Base-by-base conservation (phyloP, 2,113 vertebrate genomes). In the Tichodroma muraria region DNA sequence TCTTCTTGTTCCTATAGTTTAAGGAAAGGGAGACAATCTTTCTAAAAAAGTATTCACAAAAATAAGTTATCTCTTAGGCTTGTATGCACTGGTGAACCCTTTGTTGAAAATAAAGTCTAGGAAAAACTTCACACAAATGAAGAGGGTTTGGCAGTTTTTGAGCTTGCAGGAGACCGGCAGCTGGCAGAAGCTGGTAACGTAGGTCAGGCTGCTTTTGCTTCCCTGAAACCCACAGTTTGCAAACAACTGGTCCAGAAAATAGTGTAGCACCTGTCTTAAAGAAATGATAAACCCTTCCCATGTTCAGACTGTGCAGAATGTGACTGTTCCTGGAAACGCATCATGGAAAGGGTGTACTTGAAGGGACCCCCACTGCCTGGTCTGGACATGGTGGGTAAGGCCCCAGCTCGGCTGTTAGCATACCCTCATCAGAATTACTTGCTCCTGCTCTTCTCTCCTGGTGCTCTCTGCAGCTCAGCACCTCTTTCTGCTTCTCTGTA, bases 341-440 rank as follows among this genome's bases (percentile, higher is more conserved):
- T 5, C 9, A 3, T 8, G 7, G 16, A 20, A 33, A 27, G 19
- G 18, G 10, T 21, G 19, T 4, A 0, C 4, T 1, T 3, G 42
- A 25, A 66, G 38, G 15, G 30, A 54, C 31, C 17, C 5, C 1
- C 52, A 1, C 21, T 40, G 47, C 38, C 45, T 44, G 25, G 3
- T 21, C 75, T 22, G 24, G 16, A 16, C 8, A 2, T 0, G 24
- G 53, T 6, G 1, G 12, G 0, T 13, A 54, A 44, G 30, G 50
- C 20, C 37, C 22, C 50, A 65, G 64, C 54, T 45, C 44, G 69
- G 11, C 40, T 47, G 7, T 11, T 15, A 13, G 49, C 30, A 23
- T 7, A 22, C 23, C 23, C 15, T 17, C 6, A 22, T 9, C 15
- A 52, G 40, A 52, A 31, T 8, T 19, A 11, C 18, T 30, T n/a